A percentile compares a stretch with the other conserved stretches of the same genome.
These are phyloP conservation scores for Ptyas mucosa DNA, from an alignment of 2,113 vertebrate genomes.

Conservation along the genomic window DNA sequence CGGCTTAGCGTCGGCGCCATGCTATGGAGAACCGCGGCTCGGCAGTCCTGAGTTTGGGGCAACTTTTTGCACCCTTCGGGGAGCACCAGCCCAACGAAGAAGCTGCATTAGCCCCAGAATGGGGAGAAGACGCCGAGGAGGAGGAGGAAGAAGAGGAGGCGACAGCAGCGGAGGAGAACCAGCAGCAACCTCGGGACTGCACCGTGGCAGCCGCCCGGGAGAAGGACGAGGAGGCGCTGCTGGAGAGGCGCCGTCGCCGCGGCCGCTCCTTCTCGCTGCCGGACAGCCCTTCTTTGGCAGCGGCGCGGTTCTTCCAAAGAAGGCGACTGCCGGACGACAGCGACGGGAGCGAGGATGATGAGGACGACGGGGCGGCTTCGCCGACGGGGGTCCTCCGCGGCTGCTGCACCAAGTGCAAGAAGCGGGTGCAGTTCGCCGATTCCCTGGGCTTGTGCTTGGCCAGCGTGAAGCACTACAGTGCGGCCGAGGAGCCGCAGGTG, in stretches of 20 bases:
- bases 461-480: constrained; percentile 84
- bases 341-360: not conserved
- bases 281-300: constrained; percentile 23
- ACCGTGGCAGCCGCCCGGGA: not conserved
- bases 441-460: constrained; percentile 81
- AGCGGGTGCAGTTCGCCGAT: constrained; percentile 89
- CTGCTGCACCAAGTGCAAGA: constrained; percentile 71
- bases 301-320: constrained; percentile 31
- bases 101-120: not conserved
- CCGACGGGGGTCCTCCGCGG: not conserved
- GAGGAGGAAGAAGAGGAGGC: not conserved
- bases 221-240: not conserved
- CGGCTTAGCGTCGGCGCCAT: not conserved
- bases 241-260: constrained; percentile 18
- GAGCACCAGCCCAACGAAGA: not conserved
- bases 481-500: constrained; percentile 80
- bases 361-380: not conserved
- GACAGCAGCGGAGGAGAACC: too few species aligned
- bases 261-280: constrained; percentile 50
- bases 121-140: not conserved
- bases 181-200: not conserved
- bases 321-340: not conserved
- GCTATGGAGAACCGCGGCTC: constrained; percentile 32
- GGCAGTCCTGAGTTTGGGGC: constrained; percentile 3
- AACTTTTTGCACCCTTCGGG: not conserved